Evolutionary conservation across 2,888 invertebrate species (phyloP), one percentile per base, ranked within the genome.

Genomic region (Nysson spinosus): DNA sequence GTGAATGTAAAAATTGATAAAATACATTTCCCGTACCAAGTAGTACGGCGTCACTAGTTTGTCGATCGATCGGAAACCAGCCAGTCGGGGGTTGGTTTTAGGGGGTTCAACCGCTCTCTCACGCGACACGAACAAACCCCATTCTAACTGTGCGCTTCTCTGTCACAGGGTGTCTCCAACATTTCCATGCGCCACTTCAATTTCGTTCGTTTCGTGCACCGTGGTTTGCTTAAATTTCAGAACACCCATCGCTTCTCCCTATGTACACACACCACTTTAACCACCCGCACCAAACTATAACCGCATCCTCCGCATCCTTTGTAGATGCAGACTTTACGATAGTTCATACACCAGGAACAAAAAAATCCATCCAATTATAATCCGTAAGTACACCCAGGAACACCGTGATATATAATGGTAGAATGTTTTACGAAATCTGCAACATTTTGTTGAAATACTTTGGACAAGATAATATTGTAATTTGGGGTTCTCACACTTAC

Each of bases 161-260:
- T 69, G 75, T 75, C 74, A 75, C 69, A 54, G 58, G 26, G 43
- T 72, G 65, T 64, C 74, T 66, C 72, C 72, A 63, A 65, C 56
- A 67, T 73, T 72, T 73, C 67, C 67, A 73, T 55, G 75, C 76
- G 60, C 70, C 65, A 70, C 69, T 75, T 75, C 75, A 75, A 76
- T 75, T 75, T 67, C 64, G 69, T 62, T 47, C 68, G 69, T 72
- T 62, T 51, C 70, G 67, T 64, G 61, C 44, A 50, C 55, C 54
- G 26, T 47, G 47, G 67, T 43, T 67, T 61, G 62, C 67, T 69
- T 72, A 67, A 76, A 76, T 75, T 76, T 75, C 73, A 46, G 50
- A 49, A 56, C 61, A 40, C 39, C 28, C 49, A 20, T 11, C 46
- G 46, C 12, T 9, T n/a, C 9, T 20, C 19, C 34, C 46, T 42